Evolutionary conservation across 2,888 invertebrate species (phyloP), one percentile per base, ranked within the genome.

Genomic region (Napeogenes sylphis): DNA sequence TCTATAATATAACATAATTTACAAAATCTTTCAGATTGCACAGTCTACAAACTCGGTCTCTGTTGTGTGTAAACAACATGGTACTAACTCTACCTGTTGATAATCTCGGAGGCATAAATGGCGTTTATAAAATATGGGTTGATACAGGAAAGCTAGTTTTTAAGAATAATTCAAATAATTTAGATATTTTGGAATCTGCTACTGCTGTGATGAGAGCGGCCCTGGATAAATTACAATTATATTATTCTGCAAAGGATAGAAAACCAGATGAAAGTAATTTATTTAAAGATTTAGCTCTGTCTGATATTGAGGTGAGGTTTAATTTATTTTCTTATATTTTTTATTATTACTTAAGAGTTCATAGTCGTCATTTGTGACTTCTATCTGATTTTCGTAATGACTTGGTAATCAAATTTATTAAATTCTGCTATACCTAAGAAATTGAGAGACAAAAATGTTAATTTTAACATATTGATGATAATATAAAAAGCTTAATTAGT

Each of bases 141-240:
- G 92, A 93, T 60, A 91, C 94, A 51, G 93, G 93, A 0, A 92
- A 92, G 73, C 80, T 93, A 63, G 92, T 93, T 1, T 93, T 94
- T 63, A 91, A 92, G 72, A 83, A 92, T 59, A 84, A 82, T 59
- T 88, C 83, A 4, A 84, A 88, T 56, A 91, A 92, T 71, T 72
- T 83, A 0, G 85, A 91, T 54, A 79, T 94, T 21, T 73, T 94
- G 53, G 95, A 95, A 77, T 94, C 95, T 0, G 92, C 93, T 2
- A 94, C 95, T 0, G 93, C 94, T 4, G 93, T 94, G 0, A 93
- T 95, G 94, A 91, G 95, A 70, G 94, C 95, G n/a, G 91, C 94
- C 2, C 82, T 95, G 53, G 93, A 94, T 74, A 93, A 93, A 83
- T 89, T 95, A 56, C 93, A 93, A 69, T 77, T 82, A n/a, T 81